Base-by-base conservation (phyloP, 2,797 vertebrate species). In the Smutsia gigantea region DNA sequence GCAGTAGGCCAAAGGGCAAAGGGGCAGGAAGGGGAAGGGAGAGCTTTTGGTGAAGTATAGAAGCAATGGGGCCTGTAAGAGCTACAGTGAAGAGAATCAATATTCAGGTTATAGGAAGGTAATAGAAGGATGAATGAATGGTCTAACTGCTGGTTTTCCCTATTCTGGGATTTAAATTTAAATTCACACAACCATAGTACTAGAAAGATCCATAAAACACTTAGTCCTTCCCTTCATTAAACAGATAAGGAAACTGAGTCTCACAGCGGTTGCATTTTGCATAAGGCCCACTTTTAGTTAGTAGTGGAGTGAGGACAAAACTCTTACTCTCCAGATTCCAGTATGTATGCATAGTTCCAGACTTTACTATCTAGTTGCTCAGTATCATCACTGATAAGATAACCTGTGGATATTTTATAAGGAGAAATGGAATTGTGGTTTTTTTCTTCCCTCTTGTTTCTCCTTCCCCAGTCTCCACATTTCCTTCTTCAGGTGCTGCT, bases 401-500 rank as follows among this genome's bases (percentile, higher is more conserved):
- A 90, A 37, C 25, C 59, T 68, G n/a, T 53, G 12, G 37, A 7
- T 77, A 72, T 61, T 88, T 5, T 15, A n/a, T 82, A 79, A 42
- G 74, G 37, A 89, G 37, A 92, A 93, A 83, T 27, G 8, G 42
- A 81, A 27, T 19, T n/a, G 27, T 51, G 72, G 82, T 61, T 46
- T 61, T 39, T 25, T n/a, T 14, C 17, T 94, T 78, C 4, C 12
- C 31, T 78, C 49, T 83, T 68, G 9, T 84, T 88, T 95, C 79
- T 93, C 49, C 77, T 82, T 90, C 14, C 19, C 71, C 87, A 71
- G 55, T 82, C 27, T 37, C 59, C 21, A 51, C 8, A 1, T 37
- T 90, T 93, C 51, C 19, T 87, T 64, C 63, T 95, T 90, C 37
- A 97, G 98, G 27, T 63, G 84, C 49, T 84, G 69, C 7, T 72